phyloP scores from a whole-genome alignment of 2,888 invertebrate species.

The Cacoxenus indagator region DNA sequence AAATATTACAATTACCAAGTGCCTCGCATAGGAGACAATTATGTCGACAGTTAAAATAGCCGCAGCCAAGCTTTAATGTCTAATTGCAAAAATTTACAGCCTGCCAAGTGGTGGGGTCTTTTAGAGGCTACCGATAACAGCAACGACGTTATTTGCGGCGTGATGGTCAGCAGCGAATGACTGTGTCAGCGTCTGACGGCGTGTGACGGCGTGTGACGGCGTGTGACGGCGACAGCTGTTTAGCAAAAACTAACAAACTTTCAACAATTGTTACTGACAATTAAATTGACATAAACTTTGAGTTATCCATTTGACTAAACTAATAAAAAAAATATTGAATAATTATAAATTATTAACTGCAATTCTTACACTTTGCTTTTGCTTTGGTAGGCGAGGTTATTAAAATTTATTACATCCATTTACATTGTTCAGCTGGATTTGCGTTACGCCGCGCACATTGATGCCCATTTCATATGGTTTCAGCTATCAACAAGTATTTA shows the following conservation, averaged over 20 bases:
- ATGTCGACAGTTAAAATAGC: background rate
- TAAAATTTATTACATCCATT: background rate
- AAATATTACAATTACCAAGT: background rate
- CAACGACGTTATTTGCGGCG: background rate
- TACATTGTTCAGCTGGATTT: no score
- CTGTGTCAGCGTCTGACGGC: background rate
- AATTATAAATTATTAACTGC: background rate
- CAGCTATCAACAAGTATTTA: no score
- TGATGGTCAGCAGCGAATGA: background rate
- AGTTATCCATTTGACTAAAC: background rate
- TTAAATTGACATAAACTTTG: slow-evolving; percentile 6
- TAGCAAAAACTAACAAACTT: slow-evolving; percentile 4
- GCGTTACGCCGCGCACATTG: no score
- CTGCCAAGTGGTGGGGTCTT: background rate
- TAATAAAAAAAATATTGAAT: background rate
- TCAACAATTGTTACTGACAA: slow-evolving; percentile 10
- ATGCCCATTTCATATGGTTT: background rate
- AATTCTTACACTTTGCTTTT: background rate
- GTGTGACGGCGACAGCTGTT: background rate
- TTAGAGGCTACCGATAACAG: no score
- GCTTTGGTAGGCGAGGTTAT: background rate
- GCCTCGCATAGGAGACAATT: background rate
- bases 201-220: background rate
- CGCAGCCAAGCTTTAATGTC: background rate
- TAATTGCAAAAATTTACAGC: background rate